Evolutionary conservation across 2,113 vertebrate species (phyloP).

Genomic region (Gavia stellata): DNA sequence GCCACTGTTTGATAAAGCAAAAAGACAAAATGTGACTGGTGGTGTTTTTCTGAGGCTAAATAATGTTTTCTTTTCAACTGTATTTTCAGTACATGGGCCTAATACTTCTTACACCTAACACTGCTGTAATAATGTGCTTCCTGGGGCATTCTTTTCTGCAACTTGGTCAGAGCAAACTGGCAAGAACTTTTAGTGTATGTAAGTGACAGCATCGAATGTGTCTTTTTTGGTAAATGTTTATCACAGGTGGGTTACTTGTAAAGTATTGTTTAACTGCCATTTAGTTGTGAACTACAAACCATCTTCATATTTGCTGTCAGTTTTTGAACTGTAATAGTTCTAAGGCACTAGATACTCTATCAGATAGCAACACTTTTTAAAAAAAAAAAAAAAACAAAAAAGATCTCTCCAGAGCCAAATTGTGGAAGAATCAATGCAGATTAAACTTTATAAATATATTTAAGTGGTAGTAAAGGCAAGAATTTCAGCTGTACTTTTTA

Average conservation of each 20-base stretch:
- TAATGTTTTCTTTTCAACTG: background rate
- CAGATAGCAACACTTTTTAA: background rate
- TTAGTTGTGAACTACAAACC: background rate
- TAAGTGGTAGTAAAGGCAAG: background rate
- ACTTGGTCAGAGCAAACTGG: background rate
- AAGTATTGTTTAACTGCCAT: background rate
- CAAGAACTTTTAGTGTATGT: background rate
- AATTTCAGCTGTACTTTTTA: slow-evolving; percentile 18
- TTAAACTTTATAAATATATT: background rate
- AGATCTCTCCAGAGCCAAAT: background rate
- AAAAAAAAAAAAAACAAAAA: background rate
- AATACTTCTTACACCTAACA: background rate
- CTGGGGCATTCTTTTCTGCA: background rate
- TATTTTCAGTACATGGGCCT: background rate
- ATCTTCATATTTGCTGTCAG: background rate
- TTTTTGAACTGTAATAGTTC: background rate
- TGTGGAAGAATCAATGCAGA: background rate
- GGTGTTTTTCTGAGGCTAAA: background rate
- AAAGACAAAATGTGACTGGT: background rate
- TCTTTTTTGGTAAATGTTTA: background rate
- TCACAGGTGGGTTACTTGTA: background rate
- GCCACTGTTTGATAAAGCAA: background rate
- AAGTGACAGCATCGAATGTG: background rate
- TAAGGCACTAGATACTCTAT: background rate
- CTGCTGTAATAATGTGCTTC: background rate